Base-by-base conservation (phyloP, 2,797 vertebrate genomes). In the Euphonia xanthogaster region DNA sequence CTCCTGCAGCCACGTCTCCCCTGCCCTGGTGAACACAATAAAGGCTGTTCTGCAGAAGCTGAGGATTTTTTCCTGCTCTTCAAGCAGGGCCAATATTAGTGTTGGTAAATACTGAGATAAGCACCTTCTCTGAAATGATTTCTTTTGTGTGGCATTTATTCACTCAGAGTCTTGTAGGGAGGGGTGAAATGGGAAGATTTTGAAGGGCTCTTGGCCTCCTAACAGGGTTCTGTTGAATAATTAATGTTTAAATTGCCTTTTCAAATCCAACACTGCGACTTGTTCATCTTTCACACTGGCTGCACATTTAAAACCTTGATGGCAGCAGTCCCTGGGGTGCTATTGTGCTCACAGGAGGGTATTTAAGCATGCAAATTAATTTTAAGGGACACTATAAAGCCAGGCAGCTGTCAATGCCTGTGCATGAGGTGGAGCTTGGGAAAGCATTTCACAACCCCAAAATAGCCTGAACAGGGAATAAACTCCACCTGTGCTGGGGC, bases 181-280 rank as follows among this genome's bases (percentile, higher is more conserved):
- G 42, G 73, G 66, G 44, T 35, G 63, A 47, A 63, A 65, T 6
- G 58, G 54, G 44, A 37, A 25, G 16, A 76, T 48, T 91, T 47
- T 90, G 30, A 90, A 93, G 77, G 62, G 92, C 80, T 92, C 77
- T 93, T 88, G 61, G 68, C 75, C 44, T 68, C 70, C 71, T 89
- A 16, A 48, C 37, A 28, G 15, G 61, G 47, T 53, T 88, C 62
- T 87, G 74, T 30, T 95, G 80, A 88, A 90, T 93, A 93, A 88
- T 89, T 87, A 65, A 94, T 82, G 76, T 66, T 90, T 68, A 76
- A 94, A 87, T 80, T 80, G 81, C 80, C 77, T 95, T 95, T 96
- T 95, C 73, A 79, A 85, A 92, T 58, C 60, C 47, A 7, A 57
- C 42, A 25, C 67, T 90, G 67, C 13, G 40, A 71, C 78, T 77